Conservation (phyloP, 2,888 invertebrate genomes). For the Cyclophora albipunctata region DNA sequence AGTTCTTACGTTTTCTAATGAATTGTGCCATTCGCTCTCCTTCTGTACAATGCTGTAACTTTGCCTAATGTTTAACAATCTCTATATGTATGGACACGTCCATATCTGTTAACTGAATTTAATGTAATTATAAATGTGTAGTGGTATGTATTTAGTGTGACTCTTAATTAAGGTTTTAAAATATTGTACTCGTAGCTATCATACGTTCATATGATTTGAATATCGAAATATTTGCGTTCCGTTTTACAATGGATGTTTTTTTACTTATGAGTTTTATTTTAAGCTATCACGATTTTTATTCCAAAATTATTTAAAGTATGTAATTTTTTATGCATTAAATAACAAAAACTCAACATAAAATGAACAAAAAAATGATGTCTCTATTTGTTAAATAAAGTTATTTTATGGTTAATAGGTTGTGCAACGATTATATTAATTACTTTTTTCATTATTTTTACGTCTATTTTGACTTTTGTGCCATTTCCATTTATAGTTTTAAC, state of each 20-base stretch:
- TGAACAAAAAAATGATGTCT: too few relatives aligned
- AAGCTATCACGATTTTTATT: background rate
- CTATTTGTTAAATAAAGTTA: slow-evolving; percentile 6
- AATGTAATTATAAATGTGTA: slow-evolving; percentile 35
- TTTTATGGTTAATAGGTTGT: slow-evolving; percentile 38
- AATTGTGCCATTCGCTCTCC: slow-evolving; percentile 67
- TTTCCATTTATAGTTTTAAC: slow-evolving; percentile 6
- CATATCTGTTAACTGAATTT: slow-evolving; percentile 40
- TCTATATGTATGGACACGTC: slow-evolving; percentile 49
- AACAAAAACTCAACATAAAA: too few relatives aligned
- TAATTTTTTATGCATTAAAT: too few relatives aligned
- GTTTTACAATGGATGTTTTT: slow-evolving; percentile 1
- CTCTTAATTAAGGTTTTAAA: slow-evolving; percentile 22
- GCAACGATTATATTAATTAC: slow-evolving; percentile 36
- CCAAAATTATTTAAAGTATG: background rate
- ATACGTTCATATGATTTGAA: too few relatives aligned
- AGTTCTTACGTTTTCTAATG: slow-evolving; percentile 15
- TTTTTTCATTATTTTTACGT: slow-evolving; percentile 2
- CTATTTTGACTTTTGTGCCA: slow-evolving; percentile 8
- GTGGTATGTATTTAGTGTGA: slow-evolving; percentile 38
- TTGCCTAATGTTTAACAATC: slow-evolving; percentile 29
- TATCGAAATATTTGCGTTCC: too few relatives aligned
- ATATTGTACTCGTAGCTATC: background rate
- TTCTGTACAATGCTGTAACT: slow-evolving; percentile 58
- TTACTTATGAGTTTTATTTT: background rate